Percentiles rank a stretch among this genome's conserved stretches.
These are phyloP conservation scores for Caenorhabditis becei DNA, from an alignment of 2,888 invertebrate species.

Conservation along the genomic window DNA sequence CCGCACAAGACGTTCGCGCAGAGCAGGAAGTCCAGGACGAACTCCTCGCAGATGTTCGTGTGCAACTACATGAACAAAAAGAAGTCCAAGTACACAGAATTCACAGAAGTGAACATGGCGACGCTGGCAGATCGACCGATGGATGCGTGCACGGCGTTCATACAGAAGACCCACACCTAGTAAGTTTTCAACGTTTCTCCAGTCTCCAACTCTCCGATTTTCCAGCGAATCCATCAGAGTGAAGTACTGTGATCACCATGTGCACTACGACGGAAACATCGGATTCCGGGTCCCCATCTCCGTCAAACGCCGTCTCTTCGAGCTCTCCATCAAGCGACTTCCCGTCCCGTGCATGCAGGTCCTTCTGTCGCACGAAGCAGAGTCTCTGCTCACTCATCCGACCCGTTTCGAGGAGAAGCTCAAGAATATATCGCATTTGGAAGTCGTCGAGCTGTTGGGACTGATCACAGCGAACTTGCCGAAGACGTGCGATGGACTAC, in stretches of 20 bases:
- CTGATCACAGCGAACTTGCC: constrained; percentile 17
- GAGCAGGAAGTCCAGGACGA: constrained; percentile 21
- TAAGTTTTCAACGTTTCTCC: constrained; percentile 10
- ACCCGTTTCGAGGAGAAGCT: constrained; percentile 39
- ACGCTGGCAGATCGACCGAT: constrained; percentile 31
- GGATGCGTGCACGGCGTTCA: constrained; percentile 42
- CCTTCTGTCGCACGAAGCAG: constrained; percentile 13
- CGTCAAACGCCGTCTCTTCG: constrained; percentile 52
- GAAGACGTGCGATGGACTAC: background rate
- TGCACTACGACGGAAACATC: constrained; percentile 44
- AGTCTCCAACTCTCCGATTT: background rate
- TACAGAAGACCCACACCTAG: constrained; percentile 44
- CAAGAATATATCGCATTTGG: constrained; percentile 27
- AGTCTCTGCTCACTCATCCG: constrained; percentile 22
- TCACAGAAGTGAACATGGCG: constrained; percentile 31
- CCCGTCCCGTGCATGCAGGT: constrained; percentile 51
- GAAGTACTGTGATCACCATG: constrained; percentile 50
- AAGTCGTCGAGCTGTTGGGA: constrained; percentile 28
- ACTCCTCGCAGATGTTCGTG: constrained; percentile 19
- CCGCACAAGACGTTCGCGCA: background rate
- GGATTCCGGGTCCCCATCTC: constrained; percentile 49
- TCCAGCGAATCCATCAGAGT: constrained; percentile 51
- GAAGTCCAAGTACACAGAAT: constrained; percentile 17
- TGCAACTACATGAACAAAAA: constrained; percentile 35
- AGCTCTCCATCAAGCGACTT: constrained; percentile 53